Evolutionary conservation across 2,797 vertebrate genomes (phyloP).

Genomic region (Rhodeus uyekii): DNA sequence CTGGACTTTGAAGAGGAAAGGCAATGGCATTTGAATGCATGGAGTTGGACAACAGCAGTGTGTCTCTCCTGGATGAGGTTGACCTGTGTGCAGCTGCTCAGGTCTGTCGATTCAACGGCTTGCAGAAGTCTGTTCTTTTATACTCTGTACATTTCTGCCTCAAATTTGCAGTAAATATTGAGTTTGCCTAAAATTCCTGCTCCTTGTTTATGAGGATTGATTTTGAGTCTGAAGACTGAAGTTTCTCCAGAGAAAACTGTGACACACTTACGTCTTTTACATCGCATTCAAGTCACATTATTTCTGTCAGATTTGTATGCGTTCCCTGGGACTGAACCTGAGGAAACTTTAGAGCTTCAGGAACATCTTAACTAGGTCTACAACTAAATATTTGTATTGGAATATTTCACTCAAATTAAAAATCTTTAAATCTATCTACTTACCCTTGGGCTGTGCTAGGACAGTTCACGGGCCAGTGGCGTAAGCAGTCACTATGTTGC

Average conservation of each 20-base stretch:
- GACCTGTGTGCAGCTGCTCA: conserved; percentile 26
- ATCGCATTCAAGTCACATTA: neutral
- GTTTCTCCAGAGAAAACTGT: neutral
- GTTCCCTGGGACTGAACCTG: neutral
- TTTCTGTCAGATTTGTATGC: neutral
- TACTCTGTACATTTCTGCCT: conserved; percentile 57
- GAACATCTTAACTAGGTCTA: neutral
- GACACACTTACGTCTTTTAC: neutral
- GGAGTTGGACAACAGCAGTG: neutral
- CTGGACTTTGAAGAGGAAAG: conserved; percentile 24
- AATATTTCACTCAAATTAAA: conserved; percentile 10
- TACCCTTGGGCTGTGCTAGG: neutral
- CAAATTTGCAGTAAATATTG: conserved; percentile 63
- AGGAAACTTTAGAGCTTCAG: neutral
- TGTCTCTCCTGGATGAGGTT: conserved; percentile 20
- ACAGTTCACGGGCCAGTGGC: neutral
- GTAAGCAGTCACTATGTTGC: neutral
- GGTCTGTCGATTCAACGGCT: conserved; percentile 21
- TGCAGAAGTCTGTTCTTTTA: conserved; percentile 52
- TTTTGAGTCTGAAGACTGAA: neutral
- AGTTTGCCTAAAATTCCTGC: conserved; percentile 51
- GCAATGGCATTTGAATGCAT: neutral
- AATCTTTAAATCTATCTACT: neutral
- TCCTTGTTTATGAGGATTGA: conserved; percentile 10
- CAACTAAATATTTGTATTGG: neutral